phyloP scores from a whole-genome alignment of 2,888 invertebrate species.

The Drosophila affinis region DNA sequence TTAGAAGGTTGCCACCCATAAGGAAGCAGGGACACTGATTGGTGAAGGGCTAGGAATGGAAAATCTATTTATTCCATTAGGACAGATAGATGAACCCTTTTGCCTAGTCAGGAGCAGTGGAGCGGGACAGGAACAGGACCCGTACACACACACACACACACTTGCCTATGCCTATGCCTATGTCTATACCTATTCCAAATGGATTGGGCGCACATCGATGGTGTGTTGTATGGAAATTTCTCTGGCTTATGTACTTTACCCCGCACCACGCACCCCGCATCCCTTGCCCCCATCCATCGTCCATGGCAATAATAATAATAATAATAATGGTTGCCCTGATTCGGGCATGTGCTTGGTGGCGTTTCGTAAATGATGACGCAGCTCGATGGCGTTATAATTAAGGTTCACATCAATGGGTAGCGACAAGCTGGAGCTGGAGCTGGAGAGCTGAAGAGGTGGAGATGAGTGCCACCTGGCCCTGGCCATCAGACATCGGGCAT shows the following conservation, averaged over 20 bases:
- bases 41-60: not conserved
- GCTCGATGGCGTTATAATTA: slow-evolving; percentile 73
- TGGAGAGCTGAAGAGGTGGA: not conserved
- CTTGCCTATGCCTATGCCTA: not conserved
- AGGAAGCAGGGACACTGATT: not conserved
- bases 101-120: not conserved
- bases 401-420: slow-evolving; percentile 58
- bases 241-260: slow-evolving; percentile 16
- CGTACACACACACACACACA: slow-evolving; percentile 2
- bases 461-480: slow-evolving; percentile 59
- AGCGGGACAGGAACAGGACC: not conserved
- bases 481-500: slow-evolving; percentile 42
- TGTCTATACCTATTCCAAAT: not conserved
- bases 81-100: not conserved
- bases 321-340: slow-evolving; percentile 54
- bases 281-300: not conserved
- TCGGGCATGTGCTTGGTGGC: slow-evolving; percentile 39
- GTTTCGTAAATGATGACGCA: slow-evolving; percentile 64
- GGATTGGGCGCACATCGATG: slow-evolving; percentile 1
- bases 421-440: slow-evolving; percentile 33
- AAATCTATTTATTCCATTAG: not conserved
- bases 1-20: not conserved
- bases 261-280: not conserved
- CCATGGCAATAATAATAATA: slow-evolving; percentile 24
- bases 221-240: slow-evolving; percentile 14